These are phyloP conservation scores for Cavia aperea DNA, from an alignment of 2,113 vertebrate genomes.

Conservation along the genomic window DNA sequence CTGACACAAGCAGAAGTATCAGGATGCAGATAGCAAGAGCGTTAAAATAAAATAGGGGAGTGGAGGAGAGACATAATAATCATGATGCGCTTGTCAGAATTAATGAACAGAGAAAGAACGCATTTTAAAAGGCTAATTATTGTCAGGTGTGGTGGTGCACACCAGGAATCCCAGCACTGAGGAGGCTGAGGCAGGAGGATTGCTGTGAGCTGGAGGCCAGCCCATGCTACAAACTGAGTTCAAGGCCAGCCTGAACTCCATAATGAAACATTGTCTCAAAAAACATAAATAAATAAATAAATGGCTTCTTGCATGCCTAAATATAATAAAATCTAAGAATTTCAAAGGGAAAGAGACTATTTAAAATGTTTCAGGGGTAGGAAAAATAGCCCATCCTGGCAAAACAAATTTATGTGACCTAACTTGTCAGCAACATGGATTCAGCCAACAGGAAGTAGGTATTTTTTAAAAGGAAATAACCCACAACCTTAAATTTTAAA, in stretches of 20 bases:
- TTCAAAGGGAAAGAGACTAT: not conserved
- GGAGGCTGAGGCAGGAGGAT: not conserved
- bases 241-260: not conserved
- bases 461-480: not conserved
- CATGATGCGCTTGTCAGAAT: not conserved
- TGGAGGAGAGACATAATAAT: not conserved
- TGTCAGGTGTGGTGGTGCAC: not conserved
- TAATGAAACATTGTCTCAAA: not conserved
- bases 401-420: not conserved
- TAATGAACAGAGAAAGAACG: not conserved
- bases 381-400: not conserved
- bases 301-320: not conserved
- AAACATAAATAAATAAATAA: not conserved
- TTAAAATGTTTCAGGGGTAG: constrained; percentile 23
- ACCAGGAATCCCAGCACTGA: not conserved
- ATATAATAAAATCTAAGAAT: not conserved
- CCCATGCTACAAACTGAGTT: not conserved
- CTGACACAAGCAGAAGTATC: not conserved
- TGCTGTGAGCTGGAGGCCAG: not conserved
- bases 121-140: not conserved
- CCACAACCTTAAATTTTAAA: not conserved
- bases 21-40: not conserved
- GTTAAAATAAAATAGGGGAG: not conserved
- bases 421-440: not conserved
- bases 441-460: not conserved